Percentiles rank a stretch among this genome's conserved stretches.
phyloP scores from a whole-genome alignment of 1,140 invertebrate species.

The Goniozus legneri region DNA sequence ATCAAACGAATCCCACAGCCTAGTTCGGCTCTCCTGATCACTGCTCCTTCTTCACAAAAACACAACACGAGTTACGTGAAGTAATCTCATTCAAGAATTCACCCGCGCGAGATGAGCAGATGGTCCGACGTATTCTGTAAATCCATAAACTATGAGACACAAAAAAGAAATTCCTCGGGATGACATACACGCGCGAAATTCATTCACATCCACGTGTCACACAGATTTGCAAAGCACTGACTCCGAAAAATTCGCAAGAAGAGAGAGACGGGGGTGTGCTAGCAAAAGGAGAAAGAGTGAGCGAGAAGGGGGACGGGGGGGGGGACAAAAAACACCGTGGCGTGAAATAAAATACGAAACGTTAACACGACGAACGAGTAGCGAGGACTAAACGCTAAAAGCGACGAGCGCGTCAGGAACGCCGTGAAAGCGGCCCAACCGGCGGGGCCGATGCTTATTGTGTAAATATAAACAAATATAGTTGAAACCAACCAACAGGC shows the following conservation, averaged over 20 bases:
- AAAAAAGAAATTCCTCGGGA: too few species aligned
- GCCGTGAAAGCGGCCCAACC: conserved; percentile 30
- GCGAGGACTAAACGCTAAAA: conserved; percentile 52
- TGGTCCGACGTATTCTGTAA: too few species aligned
- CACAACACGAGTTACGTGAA: too few species aligned
- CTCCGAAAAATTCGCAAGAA: neutral
- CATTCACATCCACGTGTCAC: too few species aligned
- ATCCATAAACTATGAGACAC: too few species aligned
- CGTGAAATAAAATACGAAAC: conserved; percentile 14
- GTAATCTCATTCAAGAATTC: too few species aligned
- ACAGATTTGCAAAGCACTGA: neutral
- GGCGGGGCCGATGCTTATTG: conserved; percentile 54
- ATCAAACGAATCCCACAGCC: too few species aligned
- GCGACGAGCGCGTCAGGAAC: conserved; percentile 37
- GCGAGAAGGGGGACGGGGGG: neutral
- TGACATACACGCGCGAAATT: too few species aligned
- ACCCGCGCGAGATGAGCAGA: too few species aligned
- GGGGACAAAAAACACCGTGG: conserved; percentile 12
- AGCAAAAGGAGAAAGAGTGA: neutral
- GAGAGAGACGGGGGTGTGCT: neutral
- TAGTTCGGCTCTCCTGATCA: too few species aligned
- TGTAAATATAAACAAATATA: conserved; percentile 58
- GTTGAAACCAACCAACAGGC: conserved; percentile 56
- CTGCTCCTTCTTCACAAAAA: too few species aligned
- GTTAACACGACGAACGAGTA: conserved; percentile 39